phyloP scores from a whole-genome alignment of 1,140 invertebrate genomes.

The Eupeodes corollae region DNA sequence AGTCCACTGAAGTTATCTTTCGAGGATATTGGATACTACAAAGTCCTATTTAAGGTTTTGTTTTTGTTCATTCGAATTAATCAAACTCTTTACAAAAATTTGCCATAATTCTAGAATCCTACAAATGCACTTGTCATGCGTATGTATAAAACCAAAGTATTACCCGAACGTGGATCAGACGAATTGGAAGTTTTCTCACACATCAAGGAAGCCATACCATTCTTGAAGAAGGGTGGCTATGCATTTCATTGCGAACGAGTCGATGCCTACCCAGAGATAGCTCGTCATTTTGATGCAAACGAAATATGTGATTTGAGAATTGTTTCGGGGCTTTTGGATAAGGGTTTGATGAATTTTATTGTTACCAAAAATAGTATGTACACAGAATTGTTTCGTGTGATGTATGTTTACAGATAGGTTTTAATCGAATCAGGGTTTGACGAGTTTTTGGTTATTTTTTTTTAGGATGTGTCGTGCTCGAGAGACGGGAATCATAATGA shows the following conservation, averaged over 20 bases:
- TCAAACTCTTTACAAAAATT: no score
- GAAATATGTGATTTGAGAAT: conserved; percentile 30
- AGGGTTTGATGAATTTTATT: conserved; percentile 25
- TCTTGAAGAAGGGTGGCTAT: conserved; percentile 22
- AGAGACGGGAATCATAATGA: conserved; percentile 21
- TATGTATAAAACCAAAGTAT: conserved; percentile 19
- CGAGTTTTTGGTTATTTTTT: neutral
- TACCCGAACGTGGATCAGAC: conserved; percentile 9
- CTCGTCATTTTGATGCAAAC: conserved; percentile 25
- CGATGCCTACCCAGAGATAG: conserved; percentile 29
- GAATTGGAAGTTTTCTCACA: conserved; percentile 22
- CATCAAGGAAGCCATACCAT: conserved; percentile 27
- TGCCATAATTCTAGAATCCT: no score
- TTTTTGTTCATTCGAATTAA: no score
- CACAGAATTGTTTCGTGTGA: conserved; percentile 23
- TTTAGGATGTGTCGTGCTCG: conserved; percentile 21
- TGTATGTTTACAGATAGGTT: conserved; percentile 19
- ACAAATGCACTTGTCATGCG: conserved; percentile 7
- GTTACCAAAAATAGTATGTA: conserved; percentile 32
- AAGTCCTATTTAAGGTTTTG: conserved; percentile 28
- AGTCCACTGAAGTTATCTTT: conserved; percentile 28
- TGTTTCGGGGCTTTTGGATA: conserved; percentile 26
- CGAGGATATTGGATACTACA: conserved; percentile 34
- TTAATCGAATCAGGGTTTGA: no score
- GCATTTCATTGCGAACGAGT: conserved; percentile 34